Evolutionary conservation across 2,888 invertebrate genomes (phyloP), one percentile per base, ranked within the genome.

Genomic region (Netelia fuscicornis): DNA sequence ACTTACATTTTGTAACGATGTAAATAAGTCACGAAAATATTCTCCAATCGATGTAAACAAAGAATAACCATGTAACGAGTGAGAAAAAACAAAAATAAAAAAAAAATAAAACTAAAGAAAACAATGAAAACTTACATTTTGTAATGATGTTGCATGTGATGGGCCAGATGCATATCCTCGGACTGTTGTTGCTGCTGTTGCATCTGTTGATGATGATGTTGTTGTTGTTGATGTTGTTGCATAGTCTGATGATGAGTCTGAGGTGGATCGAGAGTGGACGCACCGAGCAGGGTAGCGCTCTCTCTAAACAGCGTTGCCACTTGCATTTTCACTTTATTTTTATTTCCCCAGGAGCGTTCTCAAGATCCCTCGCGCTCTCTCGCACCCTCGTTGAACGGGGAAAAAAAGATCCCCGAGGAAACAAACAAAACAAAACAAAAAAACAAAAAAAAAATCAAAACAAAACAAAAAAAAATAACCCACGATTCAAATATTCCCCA

Each of bases 221-320:
- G 87, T 20, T 86, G 87, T 20, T 87, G 86, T 42, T 89, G 87
- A 23, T 89, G 89, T 17, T 86, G 83, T 77, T 91, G 91, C 23
- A 88, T 86, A 44, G 87, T 89, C 79, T 93, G 94, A 87, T 93
- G 93, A 87, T 91, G 93, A 75, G 91, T 92, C 87, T 92, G 93
- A 74, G 93, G 93, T 71, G 95, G 95, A 94, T 95, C 94, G 92
- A 95, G 95, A 95, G 95, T 96, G 89, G 95, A 95, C 92, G 96
- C 96, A 91, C 96, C 96, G 92, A 96, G 94, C 93, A 96, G 94
- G 92, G 95, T 96, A 93, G 96, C 95, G 93, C 96, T 95, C 94
- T 96, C 96, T 92, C 96, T 95, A 92, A 96, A 96, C 93, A 96
- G 94, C 94, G 96, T 96, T 91, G 96, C 96, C 94, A 96, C 96